phyloP scores from a whole-genome alignment of 2,113 vertebrate species.

The Sarotherodon lohbergeri region DNA sequence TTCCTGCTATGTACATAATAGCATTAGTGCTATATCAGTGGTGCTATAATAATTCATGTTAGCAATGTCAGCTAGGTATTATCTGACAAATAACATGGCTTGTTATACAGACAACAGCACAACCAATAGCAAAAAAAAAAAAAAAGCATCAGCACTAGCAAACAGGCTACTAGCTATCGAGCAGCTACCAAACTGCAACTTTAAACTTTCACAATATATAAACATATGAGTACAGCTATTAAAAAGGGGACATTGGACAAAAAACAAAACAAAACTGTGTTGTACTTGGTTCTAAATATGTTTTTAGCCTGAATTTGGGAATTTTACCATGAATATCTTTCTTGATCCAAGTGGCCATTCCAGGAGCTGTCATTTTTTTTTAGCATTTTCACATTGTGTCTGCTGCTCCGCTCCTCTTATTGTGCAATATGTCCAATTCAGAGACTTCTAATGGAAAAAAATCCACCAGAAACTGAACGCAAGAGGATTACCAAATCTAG shows the following conservation, averaged over 20 bases:
- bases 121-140: neutral
- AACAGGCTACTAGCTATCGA: neutral
- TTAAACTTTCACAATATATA: neutral
- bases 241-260: neutral
- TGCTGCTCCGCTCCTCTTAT: neutral
- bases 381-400: neutral
- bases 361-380: neutral
- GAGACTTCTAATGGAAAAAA: neutral
- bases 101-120: neutral
- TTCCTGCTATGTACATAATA: neutral
- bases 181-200: neutral
- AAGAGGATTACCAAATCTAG: neutral
- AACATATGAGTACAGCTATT: neutral
- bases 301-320: neutral
- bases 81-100: neutral
- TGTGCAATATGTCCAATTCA: neutral
- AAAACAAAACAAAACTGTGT: neutral
- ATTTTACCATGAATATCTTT: neutral
- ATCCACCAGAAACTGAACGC: neutral
- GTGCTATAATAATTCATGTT: neutral
- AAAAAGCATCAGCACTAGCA: neutral
- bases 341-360: neutral
- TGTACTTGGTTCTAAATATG: neutral
- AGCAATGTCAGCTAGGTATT: neutral
- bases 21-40: neutral